These are phyloP conservation scores for Dasyurus viverrinus DNA, from an alignment of 2,113 vertebrate genomes.

Conservation along the genomic window DNA sequence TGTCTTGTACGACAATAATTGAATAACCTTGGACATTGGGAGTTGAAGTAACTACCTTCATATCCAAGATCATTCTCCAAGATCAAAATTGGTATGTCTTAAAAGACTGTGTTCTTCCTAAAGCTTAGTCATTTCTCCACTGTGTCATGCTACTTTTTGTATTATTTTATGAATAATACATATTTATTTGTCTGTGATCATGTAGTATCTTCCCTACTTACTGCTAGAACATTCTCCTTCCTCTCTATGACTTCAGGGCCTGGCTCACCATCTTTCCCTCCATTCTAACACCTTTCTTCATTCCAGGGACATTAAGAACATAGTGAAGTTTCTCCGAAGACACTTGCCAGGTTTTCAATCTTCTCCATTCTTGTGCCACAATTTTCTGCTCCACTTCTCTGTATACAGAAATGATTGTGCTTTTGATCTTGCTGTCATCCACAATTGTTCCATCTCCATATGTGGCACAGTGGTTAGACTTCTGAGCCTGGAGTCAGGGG, in stretches of 20 bases:
- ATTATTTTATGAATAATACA: not conserved
- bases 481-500: too few relatives aligned
- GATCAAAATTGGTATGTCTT: not conserved
- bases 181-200: not conserved
- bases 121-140: not conserved
- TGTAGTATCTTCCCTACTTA: not conserved
- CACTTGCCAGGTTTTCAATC: not conserved
- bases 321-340: not conserved
- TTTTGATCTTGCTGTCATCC: too few relatives aligned
- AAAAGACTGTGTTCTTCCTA: not conserved
- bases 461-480: too few relatives aligned
- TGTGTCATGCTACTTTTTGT: not conserved
- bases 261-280: not conserved
- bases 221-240: not conserved
- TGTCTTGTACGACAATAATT: not conserved
- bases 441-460: too few relatives aligned
- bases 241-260: not conserved
- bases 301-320: not conserved
- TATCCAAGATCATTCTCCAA: not conserved
- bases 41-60: not conserved
- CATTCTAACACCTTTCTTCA: not conserved
- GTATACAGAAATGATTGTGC: too few relatives aligned
- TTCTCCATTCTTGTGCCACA: not conserved
- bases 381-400: not conserved
- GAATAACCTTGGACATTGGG: not conserved